Conservation (phyloP, 2,797 vertebrate genomes). For the Myoxocephalus aenaeus region DNA sequence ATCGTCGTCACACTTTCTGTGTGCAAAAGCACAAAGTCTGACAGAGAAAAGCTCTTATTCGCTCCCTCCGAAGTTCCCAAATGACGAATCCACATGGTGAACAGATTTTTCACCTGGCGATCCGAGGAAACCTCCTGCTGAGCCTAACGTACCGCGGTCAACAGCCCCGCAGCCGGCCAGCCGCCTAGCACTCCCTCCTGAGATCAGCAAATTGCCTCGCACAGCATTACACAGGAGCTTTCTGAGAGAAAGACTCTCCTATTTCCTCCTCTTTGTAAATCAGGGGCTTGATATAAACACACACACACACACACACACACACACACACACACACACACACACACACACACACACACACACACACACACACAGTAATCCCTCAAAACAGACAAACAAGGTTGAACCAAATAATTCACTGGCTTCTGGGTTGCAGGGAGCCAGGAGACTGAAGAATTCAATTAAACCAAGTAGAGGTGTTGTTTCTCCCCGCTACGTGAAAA, state of each 20-base stretch:
- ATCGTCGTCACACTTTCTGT: neutral
- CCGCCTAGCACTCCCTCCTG: constrained; percentile 17
- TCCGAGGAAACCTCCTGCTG: constrained; percentile 57
- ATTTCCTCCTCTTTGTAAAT: constrained; percentile 7
- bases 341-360: no score
- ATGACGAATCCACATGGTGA: constrained; percentile 59
- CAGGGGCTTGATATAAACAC: constrained; percentile 19
- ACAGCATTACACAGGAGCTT: constrained; percentile 28
- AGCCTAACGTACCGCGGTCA: constrained; percentile 62
- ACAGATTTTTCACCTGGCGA: constrained; percentile 61
- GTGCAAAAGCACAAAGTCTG: neutral
- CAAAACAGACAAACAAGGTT: constrained; percentile 21
- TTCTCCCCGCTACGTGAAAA: neutral
- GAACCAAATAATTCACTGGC: constrained; percentile 1
- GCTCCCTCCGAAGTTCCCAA: constrained; percentile 42
- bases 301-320: neutral
- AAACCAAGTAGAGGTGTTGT: neutral
- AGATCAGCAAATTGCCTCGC: constrained; percentile 47
- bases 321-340: no score
- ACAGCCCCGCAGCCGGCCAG: constrained; percentile 39
- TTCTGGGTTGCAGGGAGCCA: constrained; percentile 1
- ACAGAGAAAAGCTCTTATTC: constrained; percentile 39
- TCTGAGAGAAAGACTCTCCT: constrained; percentile 9
- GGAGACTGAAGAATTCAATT: neutral
- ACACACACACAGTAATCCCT: constrained; percentile 5